A percentile compares a stretch with the other conserved stretches of the same genome.
phyloP scores from a whole-genome alignment of 2,888 invertebrate genomes.

The Nebria salina region DNA sequence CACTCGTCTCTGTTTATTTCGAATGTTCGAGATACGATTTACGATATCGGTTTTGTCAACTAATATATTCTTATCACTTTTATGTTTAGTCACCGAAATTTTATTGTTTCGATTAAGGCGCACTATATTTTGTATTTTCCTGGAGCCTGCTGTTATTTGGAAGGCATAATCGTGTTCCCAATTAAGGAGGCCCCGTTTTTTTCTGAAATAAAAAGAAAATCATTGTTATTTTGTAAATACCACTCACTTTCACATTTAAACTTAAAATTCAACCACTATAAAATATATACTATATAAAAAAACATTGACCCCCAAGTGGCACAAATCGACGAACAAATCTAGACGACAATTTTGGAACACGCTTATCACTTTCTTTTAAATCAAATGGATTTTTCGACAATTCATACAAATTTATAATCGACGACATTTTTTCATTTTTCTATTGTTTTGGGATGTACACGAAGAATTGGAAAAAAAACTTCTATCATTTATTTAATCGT shows the following conservation, averaged over 20 bases:
- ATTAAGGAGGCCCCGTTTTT: conserved; percentile 20
- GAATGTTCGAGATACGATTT: background rate
- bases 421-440: too few species aligned
- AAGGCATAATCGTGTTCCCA: conserved; percentile 43
- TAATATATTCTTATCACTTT: background rate
- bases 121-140: background rate
- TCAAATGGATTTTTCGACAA: too few species aligned
- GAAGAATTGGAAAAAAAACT: background rate
- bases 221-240: conserved; percentile 5
- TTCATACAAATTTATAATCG: too few species aligned
- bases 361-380: too few species aligned
- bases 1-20: background rate
- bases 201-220: conserved; percentile 23
- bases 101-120: background rate
- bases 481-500: background rate
- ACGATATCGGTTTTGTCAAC: conserved; percentile 21
- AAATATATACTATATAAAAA: background rate
- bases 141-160: conserved; percentile 2
- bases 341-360: too few species aligned
- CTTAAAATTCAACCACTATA: background rate
- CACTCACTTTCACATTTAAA: background rate
- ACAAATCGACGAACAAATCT: too few species aligned
- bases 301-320: background rate
- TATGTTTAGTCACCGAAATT: too few species aligned
- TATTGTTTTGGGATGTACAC: too few species aligned